These are phyloP conservation scores for Sarcoramphus papa DNA, from an alignment of 2,797 vertebrate species.

Conservation along the genomic window DNA sequence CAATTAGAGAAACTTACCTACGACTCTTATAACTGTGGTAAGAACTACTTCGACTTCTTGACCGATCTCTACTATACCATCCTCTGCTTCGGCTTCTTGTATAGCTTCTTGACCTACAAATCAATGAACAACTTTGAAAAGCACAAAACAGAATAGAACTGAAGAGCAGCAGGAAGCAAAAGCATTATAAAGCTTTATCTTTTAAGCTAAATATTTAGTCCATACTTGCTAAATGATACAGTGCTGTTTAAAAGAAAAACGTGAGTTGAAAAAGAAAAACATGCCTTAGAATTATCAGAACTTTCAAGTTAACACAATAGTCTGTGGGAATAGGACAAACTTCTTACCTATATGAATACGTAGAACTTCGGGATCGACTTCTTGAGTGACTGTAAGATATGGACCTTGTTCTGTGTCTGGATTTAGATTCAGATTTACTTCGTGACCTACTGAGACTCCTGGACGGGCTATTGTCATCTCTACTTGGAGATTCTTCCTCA, in stretches of 20 bases:
- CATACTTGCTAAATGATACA: neutral
- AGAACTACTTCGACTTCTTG: slow-evolving; percentile 86
- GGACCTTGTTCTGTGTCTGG: slow-evolving; percentile 82
- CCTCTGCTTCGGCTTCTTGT: slow-evolving; percentile 87
- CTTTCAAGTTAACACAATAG: rapidly evolving
- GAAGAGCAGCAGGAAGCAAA: neutral
- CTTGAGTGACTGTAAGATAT: slow-evolving; percentile 86
- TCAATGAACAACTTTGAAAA: neutral
- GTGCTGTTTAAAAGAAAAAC: neutral
- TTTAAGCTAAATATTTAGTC: neutral
- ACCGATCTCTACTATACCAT: slow-evolving; percentile 80
- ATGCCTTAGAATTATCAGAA: rapidly evolving
- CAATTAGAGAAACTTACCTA: slow-evolving; percentile 42
- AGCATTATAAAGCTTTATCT: neutral
- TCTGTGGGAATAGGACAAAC: neutral
- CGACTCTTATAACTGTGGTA: slow-evolving; percentile 85
- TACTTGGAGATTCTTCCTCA: slow-evolving; percentile 83
- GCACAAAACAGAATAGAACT: neutral
- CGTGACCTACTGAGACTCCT: slow-evolving; percentile 75
- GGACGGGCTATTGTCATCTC: slow-evolving; percentile 75
- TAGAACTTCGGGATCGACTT: slow-evolving; percentile 86
- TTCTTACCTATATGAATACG: slow-evolving; percentile 86
- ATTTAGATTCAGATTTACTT: slow-evolving; percentile 84
- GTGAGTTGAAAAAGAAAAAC: neutral
- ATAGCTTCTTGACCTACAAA: slow-evolving; percentile 81